phyloP scores from a whole-genome alignment of 2,113 vertebrate species.

The Tetrax tetrax region DNA sequence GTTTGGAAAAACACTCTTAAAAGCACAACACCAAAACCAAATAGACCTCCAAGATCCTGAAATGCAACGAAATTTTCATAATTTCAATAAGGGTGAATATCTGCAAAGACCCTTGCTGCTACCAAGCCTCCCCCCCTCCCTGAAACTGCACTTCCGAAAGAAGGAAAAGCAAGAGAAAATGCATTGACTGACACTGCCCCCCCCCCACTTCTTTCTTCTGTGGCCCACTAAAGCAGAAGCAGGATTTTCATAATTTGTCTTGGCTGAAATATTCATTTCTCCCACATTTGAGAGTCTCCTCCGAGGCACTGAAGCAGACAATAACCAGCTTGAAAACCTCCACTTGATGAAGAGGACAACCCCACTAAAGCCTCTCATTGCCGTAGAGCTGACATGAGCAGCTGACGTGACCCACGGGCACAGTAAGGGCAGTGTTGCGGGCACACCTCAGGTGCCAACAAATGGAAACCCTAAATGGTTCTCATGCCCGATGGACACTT shows the following conservation, averaged over 20 bases:
- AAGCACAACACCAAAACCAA: not conserved
- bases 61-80: not conserved
- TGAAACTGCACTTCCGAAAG: not conserved
- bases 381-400: fast-evolving
- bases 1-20: not conserved
- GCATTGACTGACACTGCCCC: not conserved
- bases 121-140: not conserved
- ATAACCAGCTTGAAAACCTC: fast-evolving
- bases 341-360: fast-evolving
- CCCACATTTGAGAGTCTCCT: not conserved
- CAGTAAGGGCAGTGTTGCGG: fast-evolving
- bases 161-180: not conserved
- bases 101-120: not conserved
- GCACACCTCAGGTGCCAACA: not conserved
- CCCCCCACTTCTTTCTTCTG: not conserved
- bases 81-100: not conserved
- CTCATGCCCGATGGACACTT: fast-evolving
- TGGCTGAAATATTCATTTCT: not conserved
- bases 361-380: not conserved
- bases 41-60: not conserved
- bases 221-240: not conserved
- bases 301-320: fast-evolving
- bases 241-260: not conserved
- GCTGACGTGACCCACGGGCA: not conserved
- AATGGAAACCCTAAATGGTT: fast-evolving